Percentiles rank a stretch among this genome's conserved stretches.
Conservation (phyloP, 2,797 vertebrate species). For the Sebastes aleutianus region DNA sequence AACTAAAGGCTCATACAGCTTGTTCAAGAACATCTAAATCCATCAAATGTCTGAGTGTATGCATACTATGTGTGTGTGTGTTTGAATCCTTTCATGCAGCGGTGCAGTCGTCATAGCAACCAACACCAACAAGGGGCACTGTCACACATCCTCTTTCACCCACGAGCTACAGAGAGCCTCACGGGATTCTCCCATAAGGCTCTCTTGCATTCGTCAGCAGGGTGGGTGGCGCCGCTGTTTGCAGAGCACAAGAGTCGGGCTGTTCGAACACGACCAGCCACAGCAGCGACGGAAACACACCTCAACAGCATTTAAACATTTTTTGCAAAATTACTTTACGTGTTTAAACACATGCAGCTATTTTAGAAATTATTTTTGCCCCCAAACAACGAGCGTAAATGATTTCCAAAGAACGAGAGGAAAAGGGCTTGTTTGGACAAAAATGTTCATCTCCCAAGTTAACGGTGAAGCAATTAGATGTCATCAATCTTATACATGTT, state of each 20-base stretch:
- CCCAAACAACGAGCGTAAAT: not conserved
- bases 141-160: not conserved
- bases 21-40: not conserved
- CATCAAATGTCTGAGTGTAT: not conserved
- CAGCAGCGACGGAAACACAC: not conserved
- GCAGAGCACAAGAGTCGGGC: not conserved
- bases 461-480: not conserved
- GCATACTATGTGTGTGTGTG: not conserved
- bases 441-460: not conserved
- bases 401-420: not conserved
- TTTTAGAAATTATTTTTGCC: not conserved
- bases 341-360: conserved; percentile 16
- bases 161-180: not conserved
- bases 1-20: not conserved
- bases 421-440: not conserved
- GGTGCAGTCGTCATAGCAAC: conserved; percentile 8
- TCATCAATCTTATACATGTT: not conserved
- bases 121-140: not conserved
- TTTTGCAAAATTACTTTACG: not conserved
- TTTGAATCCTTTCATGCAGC: not conserved
- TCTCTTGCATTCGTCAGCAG: not conserved
- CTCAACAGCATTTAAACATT: not conserved
- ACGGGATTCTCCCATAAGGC: not conserved
- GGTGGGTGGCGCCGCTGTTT: not conserved
- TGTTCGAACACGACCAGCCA: not conserved